Percentiles rank a stretch among this genome's conserved stretches.
Evolutionary conservation across 1,140 invertebrate genomes (phyloP).

Genomic region (Dysdera silvatica): DNA sequence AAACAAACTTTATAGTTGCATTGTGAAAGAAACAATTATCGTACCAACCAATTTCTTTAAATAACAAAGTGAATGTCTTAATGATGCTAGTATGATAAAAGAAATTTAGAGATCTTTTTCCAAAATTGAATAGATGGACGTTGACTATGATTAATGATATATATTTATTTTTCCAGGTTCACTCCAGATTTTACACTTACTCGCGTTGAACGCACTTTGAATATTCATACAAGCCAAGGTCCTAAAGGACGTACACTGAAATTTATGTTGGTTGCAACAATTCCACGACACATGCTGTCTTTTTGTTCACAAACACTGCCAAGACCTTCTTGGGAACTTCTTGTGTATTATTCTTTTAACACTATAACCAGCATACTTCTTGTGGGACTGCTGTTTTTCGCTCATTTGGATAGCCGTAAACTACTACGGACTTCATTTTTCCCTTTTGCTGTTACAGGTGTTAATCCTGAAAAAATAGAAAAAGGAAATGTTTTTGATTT

Average conservation of each 20-base stretch:
- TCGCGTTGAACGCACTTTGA: conserved; percentile 57
- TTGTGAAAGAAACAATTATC: no score
- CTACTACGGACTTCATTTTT: conserved; percentile 53
- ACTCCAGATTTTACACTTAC: conserved; percentile 86
- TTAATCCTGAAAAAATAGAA: conserved; percentile 19
- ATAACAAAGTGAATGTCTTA: neutral
- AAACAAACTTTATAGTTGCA: no score
- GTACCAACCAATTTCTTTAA: neutral
- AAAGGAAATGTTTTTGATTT: conserved; percentile 28
- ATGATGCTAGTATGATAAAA: no score
- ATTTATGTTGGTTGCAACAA: conserved; percentile 67
- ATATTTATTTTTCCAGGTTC: conserved; percentile 51
- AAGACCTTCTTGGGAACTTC: conserved; percentile 70
- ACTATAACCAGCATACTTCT: conserved; percentile 57
- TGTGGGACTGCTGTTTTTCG: conserved; percentile 57
- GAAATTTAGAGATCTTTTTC: no score
- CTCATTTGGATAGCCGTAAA: conserved; percentile 64
- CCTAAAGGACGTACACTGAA: conserved; percentile 45
- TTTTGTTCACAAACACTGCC: conserved; percentile 61
- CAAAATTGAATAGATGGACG: no score
- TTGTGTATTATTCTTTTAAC: conserved; percentile 61
- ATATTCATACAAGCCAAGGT: conserved; percentile 48
- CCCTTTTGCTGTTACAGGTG: conserved; percentile 32
- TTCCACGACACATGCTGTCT: conserved; percentile 66
- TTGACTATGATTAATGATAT: conserved; percentile 10